A percentile compares a stretch with the other conserved stretches of the same genome.
Conservation (phyloP, 2,888 invertebrate species). For the Priocnemis perturbator region DNA sequence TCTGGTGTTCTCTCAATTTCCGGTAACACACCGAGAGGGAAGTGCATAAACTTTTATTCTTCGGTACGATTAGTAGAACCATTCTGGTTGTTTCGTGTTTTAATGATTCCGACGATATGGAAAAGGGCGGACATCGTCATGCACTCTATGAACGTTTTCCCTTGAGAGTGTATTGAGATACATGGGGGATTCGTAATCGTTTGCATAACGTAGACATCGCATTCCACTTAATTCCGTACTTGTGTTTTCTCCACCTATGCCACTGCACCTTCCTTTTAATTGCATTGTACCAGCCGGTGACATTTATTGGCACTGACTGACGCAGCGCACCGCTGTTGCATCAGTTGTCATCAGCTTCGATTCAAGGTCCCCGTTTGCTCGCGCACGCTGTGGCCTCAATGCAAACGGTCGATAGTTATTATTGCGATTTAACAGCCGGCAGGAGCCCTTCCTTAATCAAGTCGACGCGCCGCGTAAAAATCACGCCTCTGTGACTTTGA, state of each 20-base stretch:
- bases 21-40: constrained; percentile 44
- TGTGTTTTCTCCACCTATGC: too few relatives aligned
- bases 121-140: too few relatives aligned
- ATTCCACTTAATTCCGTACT: too few relatives aligned
- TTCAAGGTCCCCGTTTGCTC: constrained; percentile 61
- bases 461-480: too few relatives aligned
- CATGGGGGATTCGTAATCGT: too few relatives aligned
- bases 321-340: constrained; percentile 50
- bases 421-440: constrained; percentile 31
- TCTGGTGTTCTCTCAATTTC: constrained; percentile 60
- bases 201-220: too few relatives aligned
- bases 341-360: constrained; percentile 59
- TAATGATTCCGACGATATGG: too few relatives aligned
- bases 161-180: too few relatives aligned
- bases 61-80: too few relatives aligned
- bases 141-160: constrained; percentile 10
- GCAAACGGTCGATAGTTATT: constrained; percentile 52
- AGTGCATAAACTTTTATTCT: too few relatives aligned
- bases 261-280: constrained; percentile 59
- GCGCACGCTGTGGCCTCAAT: constrained; percentile 59
- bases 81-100: too few relatives aligned
- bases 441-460: neutral
- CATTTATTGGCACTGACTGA: constrained; percentile 69
- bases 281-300: constrained; percentile 61
- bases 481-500: too few relatives aligned